Percentiles rank a stretch among this genome's conserved stretches.
Conservation (phyloP, 2,113 vertebrate genomes). For the Gnathonemus longibarbis region DNA sequence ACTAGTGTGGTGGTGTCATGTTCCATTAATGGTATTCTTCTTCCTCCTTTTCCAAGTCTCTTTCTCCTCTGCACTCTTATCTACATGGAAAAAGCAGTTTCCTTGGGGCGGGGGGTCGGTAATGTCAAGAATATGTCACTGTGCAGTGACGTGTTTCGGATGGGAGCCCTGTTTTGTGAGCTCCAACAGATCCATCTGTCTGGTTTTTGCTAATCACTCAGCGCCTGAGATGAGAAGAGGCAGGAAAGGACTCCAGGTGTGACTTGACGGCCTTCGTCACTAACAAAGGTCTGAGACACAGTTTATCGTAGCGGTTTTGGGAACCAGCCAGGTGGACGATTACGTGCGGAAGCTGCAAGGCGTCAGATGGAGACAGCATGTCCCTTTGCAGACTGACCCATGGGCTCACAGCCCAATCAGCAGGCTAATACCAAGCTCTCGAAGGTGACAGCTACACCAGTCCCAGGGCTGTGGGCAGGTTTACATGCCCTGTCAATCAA, state of each 20-base stretch:
- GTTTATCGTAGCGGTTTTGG: background rate
- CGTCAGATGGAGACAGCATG: background rate
- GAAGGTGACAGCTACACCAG: background rate
- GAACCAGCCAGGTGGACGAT: background rate
- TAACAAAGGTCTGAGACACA: background rate
- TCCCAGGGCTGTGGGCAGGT: background rate
- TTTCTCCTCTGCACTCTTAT: background rate
- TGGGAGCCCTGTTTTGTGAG: background rate
- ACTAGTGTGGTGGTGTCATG: background rate
- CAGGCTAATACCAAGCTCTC: background rate
- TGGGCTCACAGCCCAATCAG: background rate
- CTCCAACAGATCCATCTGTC: conserved; percentile 3
- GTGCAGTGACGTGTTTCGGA: background rate
- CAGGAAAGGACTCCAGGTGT: background rate
- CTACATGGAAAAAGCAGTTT: background rate
- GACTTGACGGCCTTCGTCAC: background rate
- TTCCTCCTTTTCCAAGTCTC: background rate
- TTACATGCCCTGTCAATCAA: background rate
- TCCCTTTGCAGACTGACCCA: background rate
- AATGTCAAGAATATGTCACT: conserved; percentile 8
- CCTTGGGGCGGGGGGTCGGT: background rate
- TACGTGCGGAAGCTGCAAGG: background rate
- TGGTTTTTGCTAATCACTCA: conserved; percentile 6
- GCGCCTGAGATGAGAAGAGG: background rate
- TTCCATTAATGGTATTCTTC: background rate